A percentile compares a stretch with the other conserved stretches of the same genome.
phyloP scores from a whole-genome alignment of 2,888 invertebrate genomes.

The Agrotis clavis region DNA sequence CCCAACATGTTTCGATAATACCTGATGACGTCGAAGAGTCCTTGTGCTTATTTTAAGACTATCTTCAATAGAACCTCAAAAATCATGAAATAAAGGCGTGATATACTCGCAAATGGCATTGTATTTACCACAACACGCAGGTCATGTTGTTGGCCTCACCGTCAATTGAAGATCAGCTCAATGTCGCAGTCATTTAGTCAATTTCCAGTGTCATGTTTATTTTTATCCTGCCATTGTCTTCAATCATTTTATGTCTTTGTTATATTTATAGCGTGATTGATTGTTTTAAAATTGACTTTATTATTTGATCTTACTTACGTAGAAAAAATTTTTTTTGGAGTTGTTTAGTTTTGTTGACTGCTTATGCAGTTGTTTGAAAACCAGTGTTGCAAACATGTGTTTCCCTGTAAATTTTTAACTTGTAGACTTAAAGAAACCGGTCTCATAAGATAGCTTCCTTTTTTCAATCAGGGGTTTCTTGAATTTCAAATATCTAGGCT shows the following conservation, averaged over 20 bases:
- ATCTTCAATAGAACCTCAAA: no score
- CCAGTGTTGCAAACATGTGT: no score
- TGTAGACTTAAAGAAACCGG: no score
- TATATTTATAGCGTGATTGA: slow-evolving; percentile 1
- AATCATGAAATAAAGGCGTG: background rate
- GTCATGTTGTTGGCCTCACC: slow-evolving; percentile 13
- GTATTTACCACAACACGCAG: background rate
- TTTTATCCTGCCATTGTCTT: slow-evolving; percentile 19
- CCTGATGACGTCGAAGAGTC: no score
- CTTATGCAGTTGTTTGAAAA: no score
- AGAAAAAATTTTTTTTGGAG: no score
- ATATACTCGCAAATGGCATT: background rate
- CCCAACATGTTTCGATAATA: no score
- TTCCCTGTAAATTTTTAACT: no score
- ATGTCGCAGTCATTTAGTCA: slow-evolving; percentile 47
- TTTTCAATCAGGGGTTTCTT: no score
- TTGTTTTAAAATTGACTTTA: slow-evolving; percentile 7
- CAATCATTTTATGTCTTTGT: slow-evolving; percentile 22
- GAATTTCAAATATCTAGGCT: no score
- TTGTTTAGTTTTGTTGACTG: no score
- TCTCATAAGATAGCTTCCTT: no score
- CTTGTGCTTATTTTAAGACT: background rate
- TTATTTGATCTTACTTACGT: background rate
- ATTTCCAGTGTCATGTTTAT: slow-evolving; percentile 43
- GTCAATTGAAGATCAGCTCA: slow-evolving; percentile 41